These are phyloP conservation scores for Ammodytes marinus DNA, from an alignment of 2,113 vertebrate species.

Conservation along the genomic window DNA sequence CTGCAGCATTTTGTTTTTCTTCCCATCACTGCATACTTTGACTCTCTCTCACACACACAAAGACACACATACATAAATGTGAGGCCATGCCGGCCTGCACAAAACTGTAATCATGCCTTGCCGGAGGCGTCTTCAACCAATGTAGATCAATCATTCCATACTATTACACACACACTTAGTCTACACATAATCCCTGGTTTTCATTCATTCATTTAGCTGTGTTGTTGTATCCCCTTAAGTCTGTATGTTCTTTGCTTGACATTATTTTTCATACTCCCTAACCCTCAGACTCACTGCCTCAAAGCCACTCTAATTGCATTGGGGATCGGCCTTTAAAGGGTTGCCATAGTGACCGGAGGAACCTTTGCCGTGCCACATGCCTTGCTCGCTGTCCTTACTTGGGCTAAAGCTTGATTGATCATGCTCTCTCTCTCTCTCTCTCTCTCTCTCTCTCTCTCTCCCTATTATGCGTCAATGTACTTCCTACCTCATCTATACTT, in stretches of 20 bases:
- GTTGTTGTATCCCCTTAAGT: constrained; percentile 58
- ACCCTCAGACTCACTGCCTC: constrained; percentile 76
- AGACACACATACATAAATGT: background rate
- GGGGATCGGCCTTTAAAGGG: constrained; percentile 84
- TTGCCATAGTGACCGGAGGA: constrained; percentile 86
- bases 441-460: constrained; percentile 46
- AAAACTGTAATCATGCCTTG: constrained; percentile 20
- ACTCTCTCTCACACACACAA: background rate
- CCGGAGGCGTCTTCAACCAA: constrained; percentile 16
- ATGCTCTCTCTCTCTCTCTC: constrained; percentile 48
- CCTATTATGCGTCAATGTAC: constrained; percentile 63
- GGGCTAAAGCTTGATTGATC: constrained; percentile 55
- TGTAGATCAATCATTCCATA: constrained; percentile 27
- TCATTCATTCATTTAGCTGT: constrained; percentile 61
- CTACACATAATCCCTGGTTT: constrained; percentile 51
- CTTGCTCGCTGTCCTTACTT: constrained; percentile 64
- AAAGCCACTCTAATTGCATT: constrained; percentile 84
- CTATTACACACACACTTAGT: constrained; percentile 43
- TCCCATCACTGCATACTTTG: background rate
- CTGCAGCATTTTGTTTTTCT: background rate
- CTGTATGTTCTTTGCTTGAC: constrained; percentile 59
- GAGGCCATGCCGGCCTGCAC: background rate
- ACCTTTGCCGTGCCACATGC: constrained; percentile 62
- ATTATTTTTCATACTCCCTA: constrained; percentile 76
- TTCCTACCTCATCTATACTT: constrained; percentile 69